Evolutionary conservation across 2,113 vertebrate genomes (phyloP).

Genomic region (Albula goreensis): DNA sequence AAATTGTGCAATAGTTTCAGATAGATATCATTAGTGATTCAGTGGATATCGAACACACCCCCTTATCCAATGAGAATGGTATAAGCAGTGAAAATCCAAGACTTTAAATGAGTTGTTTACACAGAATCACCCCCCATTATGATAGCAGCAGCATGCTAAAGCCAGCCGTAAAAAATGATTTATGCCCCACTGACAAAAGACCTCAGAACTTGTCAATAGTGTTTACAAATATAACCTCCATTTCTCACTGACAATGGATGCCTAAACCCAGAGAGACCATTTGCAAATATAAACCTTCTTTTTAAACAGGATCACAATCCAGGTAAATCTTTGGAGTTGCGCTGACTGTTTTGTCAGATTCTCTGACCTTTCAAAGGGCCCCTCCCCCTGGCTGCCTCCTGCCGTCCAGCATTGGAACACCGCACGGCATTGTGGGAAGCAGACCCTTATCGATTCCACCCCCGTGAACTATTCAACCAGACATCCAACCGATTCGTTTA

Average conservation of each 20-base stretch:
- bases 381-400: conserved; percentile 1
- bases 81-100: neutral
- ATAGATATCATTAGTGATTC: no score
- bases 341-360: conserved; percentile 7
- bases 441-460: conserved; percentile 19
- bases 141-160: neutral
- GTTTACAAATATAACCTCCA: conserved; percentile 24
- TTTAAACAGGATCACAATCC: conserved; percentile 1
- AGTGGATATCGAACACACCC: no score
- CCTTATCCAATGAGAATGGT: neutral
- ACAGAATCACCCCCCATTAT: neutral
- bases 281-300: conserved; percentile 12
- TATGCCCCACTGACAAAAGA: neutral
- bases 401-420: neutral
- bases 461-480: conserved; percentile 19
- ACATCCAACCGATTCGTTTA: conserved; percentile 32
- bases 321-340: conserved; percentile 21
- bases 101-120: neutral
- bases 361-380: conserved; percentile 31
- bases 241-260: neutral
- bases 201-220: conserved; percentile 1
- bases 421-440: conserved; percentile 28
- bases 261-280: conserved; percentile 7
- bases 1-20: neutral
- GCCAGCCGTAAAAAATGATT: neutral